Evolutionary conservation across 2,888 invertebrate genomes (phyloP).

Genomic region (Pyrocoelia pectoralis): DNA sequence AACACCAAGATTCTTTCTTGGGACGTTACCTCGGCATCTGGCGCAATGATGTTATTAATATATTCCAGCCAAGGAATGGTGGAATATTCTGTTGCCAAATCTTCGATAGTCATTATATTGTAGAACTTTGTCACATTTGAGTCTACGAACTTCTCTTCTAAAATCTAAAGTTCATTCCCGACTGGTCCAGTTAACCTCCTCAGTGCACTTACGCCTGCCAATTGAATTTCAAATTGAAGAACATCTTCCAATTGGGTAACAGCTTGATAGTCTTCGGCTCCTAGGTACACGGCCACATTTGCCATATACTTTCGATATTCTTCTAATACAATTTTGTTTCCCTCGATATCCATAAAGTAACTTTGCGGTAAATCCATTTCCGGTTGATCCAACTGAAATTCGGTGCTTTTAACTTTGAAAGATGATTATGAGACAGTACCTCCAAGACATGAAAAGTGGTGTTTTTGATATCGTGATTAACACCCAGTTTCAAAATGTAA

Average conservation of each 20-base stretch:
- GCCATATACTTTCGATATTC: constrained; percentile 46
- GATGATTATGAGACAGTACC: constrained; percentile 25
- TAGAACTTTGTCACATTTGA: constrained; percentile 46
- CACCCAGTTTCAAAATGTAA: constrained; percentile 32
- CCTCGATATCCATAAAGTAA: constrained; percentile 36
- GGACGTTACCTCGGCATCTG: constrained; percentile 46
- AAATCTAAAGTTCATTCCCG: constrained; percentile 42
- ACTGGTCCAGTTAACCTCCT: background rate
- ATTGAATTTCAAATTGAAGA: constrained; percentile 42
- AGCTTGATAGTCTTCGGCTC: constrained; percentile 43
- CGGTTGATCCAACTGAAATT: constrained; percentile 40
- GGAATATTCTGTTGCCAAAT: constrained; percentile 58
- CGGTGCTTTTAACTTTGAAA: background rate
- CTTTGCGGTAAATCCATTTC: constrained; percentile 38
- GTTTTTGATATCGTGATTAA: constrained; percentile 40
- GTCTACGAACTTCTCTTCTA: constrained; percentile 31
- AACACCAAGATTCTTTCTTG: constrained; percentile 62
- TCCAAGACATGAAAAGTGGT: constrained; percentile 34
- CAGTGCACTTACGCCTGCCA: constrained; percentile 35
- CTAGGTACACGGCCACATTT: constrained; percentile 45
- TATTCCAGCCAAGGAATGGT: constrained; percentile 60
- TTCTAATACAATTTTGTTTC: constrained; percentile 34
- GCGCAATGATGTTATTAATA: constrained; percentile 59
- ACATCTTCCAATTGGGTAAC: constrained; percentile 42
- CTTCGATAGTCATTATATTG: constrained; percentile 62